Base-by-base conservation (phyloP, 2,113 vertebrate species). In the Tetrao urogallus region DNA sequence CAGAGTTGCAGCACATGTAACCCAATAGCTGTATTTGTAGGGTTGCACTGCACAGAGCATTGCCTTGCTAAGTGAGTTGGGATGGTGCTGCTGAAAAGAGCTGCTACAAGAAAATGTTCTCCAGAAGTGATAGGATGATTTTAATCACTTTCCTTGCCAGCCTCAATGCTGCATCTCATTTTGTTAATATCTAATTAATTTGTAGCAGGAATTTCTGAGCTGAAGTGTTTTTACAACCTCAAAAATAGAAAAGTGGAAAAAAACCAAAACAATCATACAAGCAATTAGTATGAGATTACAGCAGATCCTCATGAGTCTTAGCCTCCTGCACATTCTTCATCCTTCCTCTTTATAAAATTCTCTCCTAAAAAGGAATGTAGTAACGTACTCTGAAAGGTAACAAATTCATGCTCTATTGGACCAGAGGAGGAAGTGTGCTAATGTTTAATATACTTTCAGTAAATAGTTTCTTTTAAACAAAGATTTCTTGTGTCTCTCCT, bases 311-410 rank as follows among this genome's bases (percentile, higher is more conserved):
- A 7, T 43, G 58, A 72, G 14, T 40, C 47, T 88, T 70, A 42
- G 19, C 11, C 13, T 71, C 28, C 82, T 64, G 56, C 64, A 75
- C 13, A 7, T 32, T 71, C 30, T 83, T 78, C 40, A 57, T 69
- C 20, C 40, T 89, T 90, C 61, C 77, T 83, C 57, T 90, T 78
- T 69, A 52, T 58, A 90, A 83, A 81, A 72, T 88, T 84, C 40
- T 96, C 70, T 90, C 80, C 83, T 75, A 88, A 93, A 96, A 95
- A 86, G 61, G 82, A 88, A 52, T 65, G 54, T 43, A 69, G 30
- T 57, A 32, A 17, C 20, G 14, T 61, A 28, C n/a, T 89, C 38
- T 92, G 78, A 76, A 60, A 89, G 60, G 60, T 56, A 89, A 71
- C 50, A 74, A 70, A 89, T 88, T 92, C 64, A 72, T 87, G 85